Evolutionary conservation across 2,888 invertebrate species (phyloP).

Genomic region (Lamellibrachia columna): DNA sequence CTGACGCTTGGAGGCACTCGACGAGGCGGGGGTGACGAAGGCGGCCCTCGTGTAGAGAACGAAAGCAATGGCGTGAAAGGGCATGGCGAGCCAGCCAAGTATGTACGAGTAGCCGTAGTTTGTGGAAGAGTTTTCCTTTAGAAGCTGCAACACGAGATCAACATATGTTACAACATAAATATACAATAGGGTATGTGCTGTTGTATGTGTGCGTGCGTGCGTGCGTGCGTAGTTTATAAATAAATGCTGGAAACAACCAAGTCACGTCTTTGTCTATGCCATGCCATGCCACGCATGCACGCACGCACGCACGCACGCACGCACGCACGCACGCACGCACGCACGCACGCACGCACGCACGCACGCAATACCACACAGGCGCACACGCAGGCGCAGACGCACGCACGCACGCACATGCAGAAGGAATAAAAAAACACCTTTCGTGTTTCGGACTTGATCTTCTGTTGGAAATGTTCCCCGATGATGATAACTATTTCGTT

Average conservation of each 20-base stretch:
- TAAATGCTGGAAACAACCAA: neutral
- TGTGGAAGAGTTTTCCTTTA: conserved; percentile 16
- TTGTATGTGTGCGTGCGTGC: neutral
- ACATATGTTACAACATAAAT: neutral
- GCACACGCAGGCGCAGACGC: no score
- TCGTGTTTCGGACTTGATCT: no score
- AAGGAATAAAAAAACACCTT: no score
- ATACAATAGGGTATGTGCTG: neutral
- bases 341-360: no score
- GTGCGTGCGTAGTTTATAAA: neutral
- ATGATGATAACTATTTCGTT: no score
- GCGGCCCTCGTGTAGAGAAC: conserved; percentile 57
- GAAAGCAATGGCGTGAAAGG: conserved; percentile 51
- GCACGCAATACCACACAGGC: no score
- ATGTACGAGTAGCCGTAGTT: conserved; percentile 53
- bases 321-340: no score
- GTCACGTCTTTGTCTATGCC: no score
- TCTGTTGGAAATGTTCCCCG: no score
- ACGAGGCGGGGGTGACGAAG: neutral
- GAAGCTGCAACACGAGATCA: neutral
- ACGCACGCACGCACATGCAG: no score
- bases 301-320: no score
- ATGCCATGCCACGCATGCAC: no score
- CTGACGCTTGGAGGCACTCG: neutral
- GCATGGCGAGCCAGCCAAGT: conserved; percentile 58